A percentile compares a stretch with the other conserved stretches of the same genome.
Evolutionary conservation across 1,140 invertebrate genomes (phyloP).

Genomic region (Yoshiicerus persimilis): DNA sequence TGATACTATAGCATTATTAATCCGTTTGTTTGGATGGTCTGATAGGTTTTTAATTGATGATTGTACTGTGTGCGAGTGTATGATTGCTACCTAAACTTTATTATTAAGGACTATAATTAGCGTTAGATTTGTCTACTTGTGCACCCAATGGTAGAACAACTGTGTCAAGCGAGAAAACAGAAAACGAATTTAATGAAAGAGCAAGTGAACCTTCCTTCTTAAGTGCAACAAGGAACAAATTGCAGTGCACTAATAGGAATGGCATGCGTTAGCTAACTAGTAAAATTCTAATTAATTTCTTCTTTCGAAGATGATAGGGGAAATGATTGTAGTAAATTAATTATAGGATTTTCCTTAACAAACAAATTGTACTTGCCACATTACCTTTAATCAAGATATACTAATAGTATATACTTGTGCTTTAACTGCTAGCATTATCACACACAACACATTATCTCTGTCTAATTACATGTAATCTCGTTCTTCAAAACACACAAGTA

Average conservation of each 20-base stretch:
- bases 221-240: not conserved
- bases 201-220: not conserved
- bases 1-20: not conserved
- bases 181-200: not conserved
- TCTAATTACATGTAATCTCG: not conserved
- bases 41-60: conserved; percentile 2
- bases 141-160: conserved; percentile 8
- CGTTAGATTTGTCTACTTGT: conserved; percentile 5
- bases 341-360: not conserved
- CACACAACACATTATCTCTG: not conserved
- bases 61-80: not conserved
- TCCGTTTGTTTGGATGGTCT: not conserved
- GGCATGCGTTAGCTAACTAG: not conserved
- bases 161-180: conserved; percentile 7
- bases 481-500: not conserved
- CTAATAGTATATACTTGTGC: not conserved
- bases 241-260: not conserved
- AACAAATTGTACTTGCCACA: not conserved
- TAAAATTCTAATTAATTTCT: not conserved
- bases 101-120: not conserved
- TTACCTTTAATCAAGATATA: not conserved
- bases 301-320: not conserved
- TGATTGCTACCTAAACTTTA: not conserved
- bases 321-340: not conserved
- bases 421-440: not conserved